These are phyloP conservation scores for Potamilus streckersoni DNA, from an alignment of 1,140 invertebrate genomes.

Conservation along the genomic window DNA sequence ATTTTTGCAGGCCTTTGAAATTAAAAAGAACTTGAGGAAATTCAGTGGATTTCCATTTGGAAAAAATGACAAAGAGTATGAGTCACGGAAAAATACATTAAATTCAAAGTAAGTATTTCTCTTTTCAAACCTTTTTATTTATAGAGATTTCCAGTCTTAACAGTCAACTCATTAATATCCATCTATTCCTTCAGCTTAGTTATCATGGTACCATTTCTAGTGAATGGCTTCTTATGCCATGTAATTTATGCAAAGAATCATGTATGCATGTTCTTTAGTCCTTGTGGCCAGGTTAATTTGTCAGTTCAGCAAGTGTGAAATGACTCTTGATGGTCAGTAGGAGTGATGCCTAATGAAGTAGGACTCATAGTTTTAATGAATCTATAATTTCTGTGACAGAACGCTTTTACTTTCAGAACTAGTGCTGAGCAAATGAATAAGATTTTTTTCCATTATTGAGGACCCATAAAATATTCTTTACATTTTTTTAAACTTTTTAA, in stretches of 20 bases:
- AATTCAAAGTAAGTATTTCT: slow-evolving; percentile 56
- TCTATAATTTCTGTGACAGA: too few species aligned
- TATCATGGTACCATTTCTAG: not conserved
- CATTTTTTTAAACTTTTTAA: too few species aligned
- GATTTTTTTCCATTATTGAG: too few species aligned
- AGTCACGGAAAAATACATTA: slow-evolving; percentile 54
- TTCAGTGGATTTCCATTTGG: slow-evolving; percentile 68
- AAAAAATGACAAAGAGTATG: slow-evolving; percentile 62
- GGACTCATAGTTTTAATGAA: too few species aligned
- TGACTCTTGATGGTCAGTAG: too few species aligned
- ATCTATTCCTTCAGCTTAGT: not conserved
- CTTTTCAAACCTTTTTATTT: slow-evolving; percentile 1
- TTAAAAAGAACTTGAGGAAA: slow-evolving; percentile 66
- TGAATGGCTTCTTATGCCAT: not conserved
- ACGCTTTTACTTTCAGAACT: too few species aligned
- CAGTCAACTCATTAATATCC: not conserved
- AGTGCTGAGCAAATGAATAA: too few species aligned
- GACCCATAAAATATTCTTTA: too few species aligned
- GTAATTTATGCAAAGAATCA: not conserved
- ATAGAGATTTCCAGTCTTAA: not conserved
- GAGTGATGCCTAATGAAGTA: too few species aligned
- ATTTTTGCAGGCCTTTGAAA: slow-evolving; percentile 51
- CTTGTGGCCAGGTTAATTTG: not conserved
- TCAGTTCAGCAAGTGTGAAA: too few species aligned
- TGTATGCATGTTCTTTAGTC: not conserved